Evolutionary conservation across 2,888 invertebrate species (phyloP).

Genomic region (Conops quadrifasciatus): DNA sequence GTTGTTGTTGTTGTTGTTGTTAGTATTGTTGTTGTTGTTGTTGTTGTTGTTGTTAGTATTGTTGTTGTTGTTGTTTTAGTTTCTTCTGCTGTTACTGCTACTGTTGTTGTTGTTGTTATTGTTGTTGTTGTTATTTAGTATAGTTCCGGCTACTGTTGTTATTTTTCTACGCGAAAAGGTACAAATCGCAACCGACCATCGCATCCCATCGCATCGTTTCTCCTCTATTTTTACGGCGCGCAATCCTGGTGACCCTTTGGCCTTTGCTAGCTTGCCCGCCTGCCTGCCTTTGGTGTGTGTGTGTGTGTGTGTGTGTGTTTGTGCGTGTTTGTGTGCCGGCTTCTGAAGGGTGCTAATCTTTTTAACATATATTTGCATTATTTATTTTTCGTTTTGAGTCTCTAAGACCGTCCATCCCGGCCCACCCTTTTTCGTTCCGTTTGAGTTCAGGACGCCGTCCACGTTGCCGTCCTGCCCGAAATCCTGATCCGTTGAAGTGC

Average conservation of each 20-base stretch:
- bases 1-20: background rate
- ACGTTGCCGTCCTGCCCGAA: background rate
- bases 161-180: too few relatives aligned
- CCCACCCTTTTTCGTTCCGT: background rate
- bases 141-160: too few relatives aligned
- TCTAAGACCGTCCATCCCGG: background rate
- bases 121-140: too few relatives aligned
- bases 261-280: background rate
- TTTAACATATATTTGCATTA: conserved; percentile 61
- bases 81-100: background rate
- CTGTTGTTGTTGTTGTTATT: too few relatives aligned
- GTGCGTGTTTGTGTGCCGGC: background rate
- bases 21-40: too few relatives aligned
- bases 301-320: background rate
- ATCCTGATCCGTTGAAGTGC: background rate
- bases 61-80: background rate
- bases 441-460: background rate
- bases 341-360: conserved; percentile 54
- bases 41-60: too few relatives aligned
- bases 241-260: conserved; percentile 22
- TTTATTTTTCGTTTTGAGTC: conserved; percentile 46
- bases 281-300: background rate
- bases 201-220: background rate
- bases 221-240: background rate
- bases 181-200: background rate